Evolutionary conservation across 1,140 invertebrate species (phyloP), one percentile per base, ranked within the genome.

Genomic region (Zaprionus africanus): DNA sequence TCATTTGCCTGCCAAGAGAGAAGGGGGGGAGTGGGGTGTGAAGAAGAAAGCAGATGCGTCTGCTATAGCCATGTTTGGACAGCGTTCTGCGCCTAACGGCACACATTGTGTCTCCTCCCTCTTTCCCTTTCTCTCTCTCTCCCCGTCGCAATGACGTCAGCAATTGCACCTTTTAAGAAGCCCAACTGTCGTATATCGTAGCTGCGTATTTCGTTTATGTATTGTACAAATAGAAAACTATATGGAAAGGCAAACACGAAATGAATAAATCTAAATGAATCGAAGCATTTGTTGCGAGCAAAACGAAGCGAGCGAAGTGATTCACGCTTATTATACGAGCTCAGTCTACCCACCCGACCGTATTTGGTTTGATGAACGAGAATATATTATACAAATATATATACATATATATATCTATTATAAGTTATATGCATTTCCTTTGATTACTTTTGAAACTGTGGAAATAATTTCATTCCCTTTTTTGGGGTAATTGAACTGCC

Each of bases 11-110:
- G 54, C 65, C 66, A 86, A 67, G 65, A 58, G 19, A 31, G 19
- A 28, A 19, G 11, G 4, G 31, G 22, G 26, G 11, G 53, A n/a
- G 17, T 51, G 61, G 71, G n/a, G 51, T 41, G 15, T 34, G 43
- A 60, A 60, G 54, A 68, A 76, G 83, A 87, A 87, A 88, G 85
- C 81, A 88, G 76, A 71, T 83, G 81, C 79, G 79, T 67, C 75
- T 79, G 54, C 75, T 74, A 58, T 69, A 71, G 81, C 81, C 84
- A 41, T 88, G 88, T 88, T 88, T 88, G 85, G 83, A 28, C 62
- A 64, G 54, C 41, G 61, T 38, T 66, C 38, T 51, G 70, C 66
- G 66, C 66, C 38, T 57, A 75, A 70, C 71, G 71, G 71, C 49
- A 75, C 41, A 63, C 38, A 68, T 67, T 62, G n/a, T 65, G 53